These are phyloP conservation scores for Scolopax bukidnonensis DNA, from an alignment of 2,797 vertebrate species.

Conservation along the genomic window DNA sequence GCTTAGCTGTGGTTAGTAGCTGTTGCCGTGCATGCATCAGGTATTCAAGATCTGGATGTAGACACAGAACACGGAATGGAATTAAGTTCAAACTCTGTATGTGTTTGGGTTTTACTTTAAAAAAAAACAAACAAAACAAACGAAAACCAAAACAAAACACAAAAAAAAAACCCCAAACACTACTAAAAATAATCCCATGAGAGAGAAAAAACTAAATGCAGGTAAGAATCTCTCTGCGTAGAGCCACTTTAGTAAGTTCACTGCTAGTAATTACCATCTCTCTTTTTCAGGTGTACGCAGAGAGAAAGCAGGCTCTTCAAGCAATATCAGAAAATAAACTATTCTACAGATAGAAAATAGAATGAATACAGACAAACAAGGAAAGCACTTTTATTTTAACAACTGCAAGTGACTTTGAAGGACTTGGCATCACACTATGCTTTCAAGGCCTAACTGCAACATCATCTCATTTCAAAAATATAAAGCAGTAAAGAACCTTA, in stretches of 20 bases:
- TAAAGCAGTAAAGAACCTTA: not conserved
- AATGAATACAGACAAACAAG: not conserved
- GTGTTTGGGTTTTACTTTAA: not conserved
- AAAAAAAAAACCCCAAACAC: no score
- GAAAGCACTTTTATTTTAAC: not conserved
- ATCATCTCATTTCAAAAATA: not conserved
- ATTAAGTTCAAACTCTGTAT: not conserved
- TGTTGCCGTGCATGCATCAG: slow-evolving; percentile 96
- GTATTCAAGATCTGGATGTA: slow-evolving; percentile 90
- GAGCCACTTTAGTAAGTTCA: not conserved
- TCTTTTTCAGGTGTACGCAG: not conserved
- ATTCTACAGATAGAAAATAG: not conserved
- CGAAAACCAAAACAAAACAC: not conserved
- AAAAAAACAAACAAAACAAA: not conserved
- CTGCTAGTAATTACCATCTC: not conserved
- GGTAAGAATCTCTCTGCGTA: not conserved
- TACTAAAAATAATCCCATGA: not conserved
- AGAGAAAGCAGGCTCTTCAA: not conserved
- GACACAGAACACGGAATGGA: not conserved
- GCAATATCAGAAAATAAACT: not conserved
- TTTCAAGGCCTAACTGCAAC: not conserved
- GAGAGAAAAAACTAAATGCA: not conserved
- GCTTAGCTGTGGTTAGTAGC: slow-evolving; percentile 93
- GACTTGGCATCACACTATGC: not conserved
- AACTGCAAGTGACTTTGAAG: not conserved